A percentile compares a stretch with the other conserved stretches of the same genome.
phyloP scores from a whole-genome alignment of 2,888 invertebrate genomes.

The Thecophora atra region DNA sequence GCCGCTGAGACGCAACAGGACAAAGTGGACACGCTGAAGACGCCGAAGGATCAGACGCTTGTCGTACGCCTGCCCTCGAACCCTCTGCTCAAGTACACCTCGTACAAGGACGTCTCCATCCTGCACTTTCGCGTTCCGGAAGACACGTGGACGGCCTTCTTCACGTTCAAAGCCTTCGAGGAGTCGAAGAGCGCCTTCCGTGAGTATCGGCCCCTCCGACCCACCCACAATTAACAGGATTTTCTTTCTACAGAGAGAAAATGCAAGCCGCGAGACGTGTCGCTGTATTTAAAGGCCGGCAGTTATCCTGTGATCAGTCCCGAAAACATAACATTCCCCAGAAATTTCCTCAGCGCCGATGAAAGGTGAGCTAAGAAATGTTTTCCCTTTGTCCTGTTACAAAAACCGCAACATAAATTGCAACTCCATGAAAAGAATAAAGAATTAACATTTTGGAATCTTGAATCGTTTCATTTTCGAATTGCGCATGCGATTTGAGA shows the following conservation, averaged over 20 bases:
- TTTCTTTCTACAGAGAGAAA: slow-evolving; percentile 67
- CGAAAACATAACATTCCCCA: slow-evolving; percentile 81
- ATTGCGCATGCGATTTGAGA: no score
- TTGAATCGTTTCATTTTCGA: no score
- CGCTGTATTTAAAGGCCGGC: slow-evolving; percentile 79
- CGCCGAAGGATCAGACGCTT: slow-evolving; percentile 58
- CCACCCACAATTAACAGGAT: not conserved
- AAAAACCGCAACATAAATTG: no score
- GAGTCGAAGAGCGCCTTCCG: slow-evolving; percentile 66
- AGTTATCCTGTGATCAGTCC: slow-evolving; percentile 86
- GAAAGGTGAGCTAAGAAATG: slow-evolving; percentile 61
- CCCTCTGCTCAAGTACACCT: slow-evolving; percentile 67
- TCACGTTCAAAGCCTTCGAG: slow-evolving; percentile 65
- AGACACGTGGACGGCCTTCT: slow-evolving; percentile 67
- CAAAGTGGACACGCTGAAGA: slow-evolving; percentile 53
- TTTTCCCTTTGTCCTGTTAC: no score
- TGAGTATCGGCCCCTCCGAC: slow-evolving; percentile 51
- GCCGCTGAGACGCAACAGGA: slow-evolving; percentile 49
- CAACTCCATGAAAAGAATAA: no score
- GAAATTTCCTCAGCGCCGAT: slow-evolving; percentile 69
- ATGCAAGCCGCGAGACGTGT: slow-evolving; percentile 72
- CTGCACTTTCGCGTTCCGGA: slow-evolving; percentile 70
- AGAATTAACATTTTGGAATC: no score
- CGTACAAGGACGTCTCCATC: slow-evolving; percentile 71
- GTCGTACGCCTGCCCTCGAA: slow-evolving; percentile 67